Evolutionary conservation across 2,888 invertebrate genomes (phyloP).

Genomic region (Cenopis cana): DNA sequence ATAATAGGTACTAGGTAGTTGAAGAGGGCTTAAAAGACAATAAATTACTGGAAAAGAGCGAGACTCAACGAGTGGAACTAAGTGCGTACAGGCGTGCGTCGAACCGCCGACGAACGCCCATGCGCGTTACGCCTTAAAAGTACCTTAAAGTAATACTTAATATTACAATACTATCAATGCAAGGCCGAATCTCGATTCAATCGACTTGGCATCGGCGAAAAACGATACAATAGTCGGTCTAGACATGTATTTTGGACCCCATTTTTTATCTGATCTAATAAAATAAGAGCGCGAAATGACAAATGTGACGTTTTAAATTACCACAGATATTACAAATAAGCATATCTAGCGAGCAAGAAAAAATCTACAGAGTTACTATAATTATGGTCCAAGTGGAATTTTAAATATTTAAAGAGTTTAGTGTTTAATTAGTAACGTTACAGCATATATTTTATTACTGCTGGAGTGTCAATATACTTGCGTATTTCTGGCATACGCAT

Average conservation of each 20-base stretch:
- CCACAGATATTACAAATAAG: constrained; percentile 5
- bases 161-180: constrained; percentile 43
- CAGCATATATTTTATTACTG: constrained; percentile 11
- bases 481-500: constrained; percentile 19
- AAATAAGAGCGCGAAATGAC: constrained; percentile 45
- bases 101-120: constrained; percentile 64
- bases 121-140: constrained; percentile 60
- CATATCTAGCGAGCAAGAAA: constrained; percentile 34
- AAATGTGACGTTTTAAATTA: constrained; percentile 4
- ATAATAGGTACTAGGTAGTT: constrained; percentile 3
- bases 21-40: not conserved
- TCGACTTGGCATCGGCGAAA: constrained; percentile 46
- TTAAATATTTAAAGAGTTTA: not conserved
- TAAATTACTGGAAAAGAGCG: constrained; percentile 52
- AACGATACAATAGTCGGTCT: constrained; percentile 56
- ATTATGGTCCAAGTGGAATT: constrained; percentile 17
- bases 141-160: constrained; percentile 44
- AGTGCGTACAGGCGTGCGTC: constrained; percentile 72
- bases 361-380: constrained; percentile 6
- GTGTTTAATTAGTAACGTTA: constrained; percentile 12
- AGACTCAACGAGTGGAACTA: constrained; percentile 76
- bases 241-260: constrained; percentile 75
- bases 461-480: not conserved
- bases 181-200: constrained; percentile 41
- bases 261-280: constrained; percentile 65